phyloP scores from a whole-genome alignment of 2,113 vertebrate genomes.

The Plotosus lineatus region DNA sequence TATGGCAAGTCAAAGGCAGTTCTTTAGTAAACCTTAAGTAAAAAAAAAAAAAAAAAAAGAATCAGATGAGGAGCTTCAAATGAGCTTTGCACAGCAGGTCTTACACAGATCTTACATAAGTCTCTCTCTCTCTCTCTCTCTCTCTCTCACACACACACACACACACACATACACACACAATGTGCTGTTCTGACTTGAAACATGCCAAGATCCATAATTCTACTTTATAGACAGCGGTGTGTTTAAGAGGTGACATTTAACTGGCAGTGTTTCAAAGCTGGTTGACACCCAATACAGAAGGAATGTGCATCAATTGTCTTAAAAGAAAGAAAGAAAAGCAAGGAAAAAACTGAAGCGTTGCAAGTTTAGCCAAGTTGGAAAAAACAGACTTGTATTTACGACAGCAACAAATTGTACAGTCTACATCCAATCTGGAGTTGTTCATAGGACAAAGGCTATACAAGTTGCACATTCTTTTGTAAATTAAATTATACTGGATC shows the following conservation, averaged over 20 bases:
- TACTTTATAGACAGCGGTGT: conserved; percentile 65
- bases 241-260: conserved; percentile 53
- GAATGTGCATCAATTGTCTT: neutral
- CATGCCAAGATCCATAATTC: conserved; percentile 60
- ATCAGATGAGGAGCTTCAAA: neutral
- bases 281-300: conserved; percentile 31
- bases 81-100: neutral
- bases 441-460: conserved; percentile 7
- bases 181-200: conserved; percentile 17
- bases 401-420: neutral
- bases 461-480: conserved; percentile 21
- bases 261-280: conserved; percentile 59
- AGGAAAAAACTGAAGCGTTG: neutral
- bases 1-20: neutral
- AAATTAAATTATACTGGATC: conserved; percentile 2
- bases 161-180: conserved; percentile 50
- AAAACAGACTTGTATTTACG: neutral
- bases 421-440: neutral
- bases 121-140: too few species aligned
- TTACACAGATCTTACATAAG: conserved; percentile 37
- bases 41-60: too few species aligned
- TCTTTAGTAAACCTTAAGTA: neutral
- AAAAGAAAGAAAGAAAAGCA: neutral
- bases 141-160: too few species aligned
- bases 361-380: neutral